Percentiles rank a stretch among this genome's conserved stretches.
phyloP scores from a whole-genome alignment of 2,888 invertebrate genomes.

The Sminthurinus aureus region DNA sequence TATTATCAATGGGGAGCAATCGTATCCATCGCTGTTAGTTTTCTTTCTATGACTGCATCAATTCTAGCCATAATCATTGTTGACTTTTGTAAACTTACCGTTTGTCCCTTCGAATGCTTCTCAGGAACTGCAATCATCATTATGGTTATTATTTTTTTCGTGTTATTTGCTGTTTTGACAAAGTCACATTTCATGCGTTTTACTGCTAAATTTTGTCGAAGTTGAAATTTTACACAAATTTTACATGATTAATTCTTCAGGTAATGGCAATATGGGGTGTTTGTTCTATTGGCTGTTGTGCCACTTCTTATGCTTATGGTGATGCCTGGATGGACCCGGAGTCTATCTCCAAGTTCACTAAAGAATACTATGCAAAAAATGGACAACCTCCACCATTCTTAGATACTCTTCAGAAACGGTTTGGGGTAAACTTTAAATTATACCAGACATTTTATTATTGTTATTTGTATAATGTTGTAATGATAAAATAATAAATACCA shows the following conservation, averaged over 20 bases:
- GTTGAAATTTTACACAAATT: too few relatives aligned
- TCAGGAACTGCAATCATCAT: not conserved
- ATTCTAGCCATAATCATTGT: not conserved
- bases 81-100: not conserved
- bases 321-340: not conserved
- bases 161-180: too few relatives aligned
- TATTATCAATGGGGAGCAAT: not conserved
- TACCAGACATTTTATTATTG: too few relatives aligned
- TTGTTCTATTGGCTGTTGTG: not conserved
- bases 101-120: not conserved
- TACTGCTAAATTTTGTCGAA: too few relatives aligned
- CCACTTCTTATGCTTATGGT: not conserved
- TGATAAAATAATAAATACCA: too few relatives aligned
- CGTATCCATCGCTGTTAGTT: not conserved
- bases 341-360: not conserved
- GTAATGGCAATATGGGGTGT: not conserved
- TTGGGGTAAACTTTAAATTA: too few relatives aligned
- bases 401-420: not conserved
- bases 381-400: constrained; percentile 9
- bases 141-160: not conserved
- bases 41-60: not conserved
- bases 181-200: too few relatives aligned
- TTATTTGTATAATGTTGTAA: too few relatives aligned
- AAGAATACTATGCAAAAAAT: not conserved
- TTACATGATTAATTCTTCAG: not conserved